Percentiles rank a stretch among this genome's conserved stretches.
These are phyloP conservation scores for Drosophila aff. DNA, from an alignment of 1,140 invertebrate genomes.

Conservation along the genomic window DNA sequence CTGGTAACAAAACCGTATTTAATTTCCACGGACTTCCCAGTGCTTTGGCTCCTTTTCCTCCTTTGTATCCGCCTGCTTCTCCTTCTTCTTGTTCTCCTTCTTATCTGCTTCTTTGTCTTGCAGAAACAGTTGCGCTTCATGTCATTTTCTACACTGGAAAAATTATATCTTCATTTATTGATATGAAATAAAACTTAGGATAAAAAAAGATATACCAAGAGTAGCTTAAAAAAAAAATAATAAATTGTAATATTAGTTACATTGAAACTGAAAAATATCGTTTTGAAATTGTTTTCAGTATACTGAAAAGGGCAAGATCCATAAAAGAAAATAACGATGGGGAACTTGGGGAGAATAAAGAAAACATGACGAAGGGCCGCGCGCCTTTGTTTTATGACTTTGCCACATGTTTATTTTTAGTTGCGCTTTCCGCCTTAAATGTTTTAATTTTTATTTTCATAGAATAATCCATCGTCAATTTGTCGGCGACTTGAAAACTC, in stretches of 20 bases:
- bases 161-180: not conserved
- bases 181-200: not conserved
- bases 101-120: slow-evolving; percentile 48
- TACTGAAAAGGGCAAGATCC: not conserved
- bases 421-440: slow-evolving; percentile 28
- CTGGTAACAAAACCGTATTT: slow-evolving; percentile 71
- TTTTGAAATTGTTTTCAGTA: not conserved
- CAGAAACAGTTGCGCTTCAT: slow-evolving; percentile 67
- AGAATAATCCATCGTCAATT: slow-evolving; percentile 35
- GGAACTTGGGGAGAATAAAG: slow-evolving; percentile 12
- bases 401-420: slow-evolving; percentile 56
- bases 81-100: slow-evolving; percentile 24
- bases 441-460: slow-evolving; percentile 33
- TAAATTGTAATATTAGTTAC: not conserved
- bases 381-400: slow-evolving; percentile 29
- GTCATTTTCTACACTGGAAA: slow-evolving; percentile 30
- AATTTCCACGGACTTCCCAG: slow-evolving; percentile 63
- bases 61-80: slow-evolving; percentile 1
- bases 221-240: not conserved
- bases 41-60: slow-evolving; percentile 27
- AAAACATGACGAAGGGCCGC: slow-evolving; percentile 27
- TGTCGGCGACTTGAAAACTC: slow-evolving; percentile 52
- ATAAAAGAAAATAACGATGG: slow-evolving; percentile 4
- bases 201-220: not conserved
- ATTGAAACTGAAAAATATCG: not conserved